These are phyloP conservation scores for Zaprionus nigranus DNA, from an alignment of 1,140 invertebrate genomes.

Conservation along the genomic window DNA sequence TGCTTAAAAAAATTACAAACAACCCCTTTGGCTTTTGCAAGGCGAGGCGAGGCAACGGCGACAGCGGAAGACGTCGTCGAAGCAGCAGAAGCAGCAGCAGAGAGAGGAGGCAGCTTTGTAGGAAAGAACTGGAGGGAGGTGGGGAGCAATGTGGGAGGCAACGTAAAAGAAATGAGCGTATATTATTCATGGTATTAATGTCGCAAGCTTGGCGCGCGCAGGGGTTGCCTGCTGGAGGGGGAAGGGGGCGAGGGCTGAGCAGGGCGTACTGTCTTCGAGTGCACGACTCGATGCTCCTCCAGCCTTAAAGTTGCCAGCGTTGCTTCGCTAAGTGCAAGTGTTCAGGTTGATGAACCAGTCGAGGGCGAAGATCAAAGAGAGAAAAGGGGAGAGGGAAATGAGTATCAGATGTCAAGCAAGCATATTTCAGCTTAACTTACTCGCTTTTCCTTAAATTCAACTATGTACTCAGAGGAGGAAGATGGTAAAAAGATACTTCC, in stretches of 20 bases:
- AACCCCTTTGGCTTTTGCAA: conserved; percentile 76
- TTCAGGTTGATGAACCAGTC: conserved; percentile 62
- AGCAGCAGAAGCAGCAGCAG: conserved; percentile 24
- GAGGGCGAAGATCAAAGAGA: neutral
- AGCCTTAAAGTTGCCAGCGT: conserved; percentile 45
- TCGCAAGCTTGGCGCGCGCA: conserved; percentile 41
- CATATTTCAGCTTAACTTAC: conserved; percentile 12
- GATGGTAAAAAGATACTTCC: too few relatives aligned
- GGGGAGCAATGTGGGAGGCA: conserved; percentile 48
- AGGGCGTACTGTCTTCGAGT: neutral
- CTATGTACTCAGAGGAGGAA: too few relatives aligned
- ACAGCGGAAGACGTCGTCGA: conserved; percentile 16
- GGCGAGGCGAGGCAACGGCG: conserved; percentile 13
- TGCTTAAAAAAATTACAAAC: conserved; percentile 79
- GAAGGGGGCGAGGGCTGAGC: neutral
- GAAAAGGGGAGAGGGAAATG: neutral
- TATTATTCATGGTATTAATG: conserved; percentile 82
- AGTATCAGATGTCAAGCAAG: conserved; percentile 22
- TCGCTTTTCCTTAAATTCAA: too few relatives aligned
- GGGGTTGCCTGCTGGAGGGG: neutral
- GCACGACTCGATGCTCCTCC: conserved; percentile 14
- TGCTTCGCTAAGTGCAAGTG: conserved; percentile 51
- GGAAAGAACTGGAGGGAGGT: neutral
- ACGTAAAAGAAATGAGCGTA: conserved; percentile 77
- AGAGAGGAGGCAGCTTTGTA: conserved; percentile 1